phyloP scores from a whole-genome alignment of 2,888 invertebrate genomes.

The Eristalis pertinax region DNA sequence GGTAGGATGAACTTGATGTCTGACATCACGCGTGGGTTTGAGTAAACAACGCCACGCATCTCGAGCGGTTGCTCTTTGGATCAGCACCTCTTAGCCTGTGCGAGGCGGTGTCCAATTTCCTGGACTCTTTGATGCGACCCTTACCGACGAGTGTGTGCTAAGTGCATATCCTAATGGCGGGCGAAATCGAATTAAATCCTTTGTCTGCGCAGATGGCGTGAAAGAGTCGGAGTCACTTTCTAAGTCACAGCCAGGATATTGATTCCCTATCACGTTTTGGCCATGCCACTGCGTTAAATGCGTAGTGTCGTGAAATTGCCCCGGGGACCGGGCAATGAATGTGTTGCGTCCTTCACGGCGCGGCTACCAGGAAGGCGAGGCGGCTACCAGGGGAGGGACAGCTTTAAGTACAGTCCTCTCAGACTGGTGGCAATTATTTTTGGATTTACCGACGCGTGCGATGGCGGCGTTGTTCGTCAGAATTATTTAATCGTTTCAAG shows the following conservation, averaged over 20 bases:
- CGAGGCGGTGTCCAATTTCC: slow-evolving; percentile 52
- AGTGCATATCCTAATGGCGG: slow-evolving; percentile 65
- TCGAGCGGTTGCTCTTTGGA: slow-evolving; percentile 14
- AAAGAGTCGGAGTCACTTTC: slow-evolving; percentile 24
- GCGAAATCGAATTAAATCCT: slow-evolving; percentile 57
- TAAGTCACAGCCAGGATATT: slow-evolving; percentile 42
- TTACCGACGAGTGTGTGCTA: slow-evolving; percentile 18
- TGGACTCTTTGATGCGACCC: slow-evolving; percentile 46
- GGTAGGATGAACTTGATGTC: not conserved
- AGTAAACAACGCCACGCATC: not conserved
- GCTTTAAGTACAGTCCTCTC: not conserved
- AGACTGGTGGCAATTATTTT: not conserved
- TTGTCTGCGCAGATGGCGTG: slow-evolving; percentile 36
- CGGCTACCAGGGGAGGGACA: not conserved
- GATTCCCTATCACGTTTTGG: slow-evolving; percentile 10
- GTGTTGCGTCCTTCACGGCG: not conserved
- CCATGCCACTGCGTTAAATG: not conserved
- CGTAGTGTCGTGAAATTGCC: not conserved
- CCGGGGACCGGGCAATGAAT: not conserved
- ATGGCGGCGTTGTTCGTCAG: not conserved
- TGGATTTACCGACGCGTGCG: slow-evolving; percentile 8
- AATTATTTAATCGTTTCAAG: slow-evolving; percentile 18
- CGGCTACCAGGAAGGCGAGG: too few species aligned
- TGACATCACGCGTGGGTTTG: not conserved
- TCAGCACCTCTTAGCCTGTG: not conserved